A percentile compares a stretch with the other conserved stretches of the same genome.
Evolutionary conservation across 2,113 vertebrate species (phyloP).

Genomic region (Lanius ludovicianus): DNA sequence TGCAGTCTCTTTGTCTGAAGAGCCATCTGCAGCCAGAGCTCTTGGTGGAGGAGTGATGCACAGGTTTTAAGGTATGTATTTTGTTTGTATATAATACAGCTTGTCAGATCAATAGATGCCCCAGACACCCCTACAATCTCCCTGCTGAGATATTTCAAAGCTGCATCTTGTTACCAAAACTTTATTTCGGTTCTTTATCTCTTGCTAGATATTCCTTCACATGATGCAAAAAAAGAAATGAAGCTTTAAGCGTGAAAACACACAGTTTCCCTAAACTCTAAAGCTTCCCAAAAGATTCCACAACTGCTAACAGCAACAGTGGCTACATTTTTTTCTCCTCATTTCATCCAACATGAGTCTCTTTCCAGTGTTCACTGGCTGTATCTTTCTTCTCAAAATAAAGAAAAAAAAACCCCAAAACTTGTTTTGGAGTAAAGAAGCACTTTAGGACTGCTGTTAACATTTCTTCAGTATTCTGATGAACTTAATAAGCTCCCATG

Average conservation of each 20-base stretch:
- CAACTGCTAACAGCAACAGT: background rate
- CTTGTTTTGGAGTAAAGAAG: slow-evolving; percentile 3
- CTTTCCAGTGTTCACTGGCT: background rate
- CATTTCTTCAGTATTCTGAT: slow-evolving; percentile 59
- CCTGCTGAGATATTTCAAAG: background rate
- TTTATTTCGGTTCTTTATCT: background rate
- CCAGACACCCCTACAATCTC: background rate
- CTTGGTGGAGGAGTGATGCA: background rate
- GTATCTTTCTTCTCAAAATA: background rate
- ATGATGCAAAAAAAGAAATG: background rate
- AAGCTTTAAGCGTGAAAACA: background rate
- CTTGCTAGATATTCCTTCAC: background rate
- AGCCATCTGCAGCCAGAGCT: background rate
- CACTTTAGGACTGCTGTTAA: slow-evolving; percentile 54
- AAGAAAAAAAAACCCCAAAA: background rate
- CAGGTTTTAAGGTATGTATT: background rate
- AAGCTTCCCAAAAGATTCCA: background rate
- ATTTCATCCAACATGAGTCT: background rate
- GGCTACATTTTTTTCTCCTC: background rate
- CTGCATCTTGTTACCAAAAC: background rate
- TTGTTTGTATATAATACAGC: background rate
- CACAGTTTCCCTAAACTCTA: background rate
- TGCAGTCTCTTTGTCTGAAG: background rate
- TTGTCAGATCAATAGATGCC: background rate
- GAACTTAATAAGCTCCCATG: slow-evolving; percentile 67